Evolutionary conservation across 2,888 invertebrate species (phyloP).

Genomic region (Diplazon laetatorius): DNA sequence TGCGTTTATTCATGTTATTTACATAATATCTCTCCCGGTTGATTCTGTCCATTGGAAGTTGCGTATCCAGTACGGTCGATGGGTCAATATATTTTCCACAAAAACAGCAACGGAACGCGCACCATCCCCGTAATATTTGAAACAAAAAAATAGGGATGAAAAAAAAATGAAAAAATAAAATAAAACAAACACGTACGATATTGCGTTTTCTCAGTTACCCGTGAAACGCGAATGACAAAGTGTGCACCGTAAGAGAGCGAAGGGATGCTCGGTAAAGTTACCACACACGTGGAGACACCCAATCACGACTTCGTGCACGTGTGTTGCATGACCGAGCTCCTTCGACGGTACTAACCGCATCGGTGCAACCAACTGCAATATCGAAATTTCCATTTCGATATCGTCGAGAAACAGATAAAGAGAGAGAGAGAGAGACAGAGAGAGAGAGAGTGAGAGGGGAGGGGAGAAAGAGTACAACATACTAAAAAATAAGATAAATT

Average conservation of each 20-base stretch:
- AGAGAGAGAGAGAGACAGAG: too few relatives aligned
- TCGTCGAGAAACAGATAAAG: neutral
- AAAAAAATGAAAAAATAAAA: neutral
- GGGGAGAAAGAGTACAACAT: too few relatives aligned
- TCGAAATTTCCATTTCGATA: conserved; percentile 3
- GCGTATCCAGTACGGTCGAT: neutral
- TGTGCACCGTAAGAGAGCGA: conserved; percentile 12
- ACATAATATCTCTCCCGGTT: neutral
- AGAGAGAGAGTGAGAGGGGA: too few relatives aligned
- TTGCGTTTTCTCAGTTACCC: neutral
- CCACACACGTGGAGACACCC: conserved; percentile 1
- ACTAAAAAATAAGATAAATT: too few relatives aligned
- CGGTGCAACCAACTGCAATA: neutral
- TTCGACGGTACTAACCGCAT: neutral
- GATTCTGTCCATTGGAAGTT: neutral
- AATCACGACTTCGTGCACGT: too few relatives aligned
- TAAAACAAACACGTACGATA: neutral
- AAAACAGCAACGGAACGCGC: neutral
- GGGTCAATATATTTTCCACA: conserved; percentile 3
- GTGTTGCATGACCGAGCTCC: conserved; percentile 11
- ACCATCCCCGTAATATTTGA: neutral
- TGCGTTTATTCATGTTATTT: conserved; percentile 5
- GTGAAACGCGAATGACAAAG: conserved; percentile 14
- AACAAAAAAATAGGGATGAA: too few relatives aligned
- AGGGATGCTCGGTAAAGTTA: conserved; percentile 5